These are phyloP conservation scores for Malurus leucopterus DNA, from an alignment of 2,797 vertebrate genomes.

Conservation along the genomic window DNA sequence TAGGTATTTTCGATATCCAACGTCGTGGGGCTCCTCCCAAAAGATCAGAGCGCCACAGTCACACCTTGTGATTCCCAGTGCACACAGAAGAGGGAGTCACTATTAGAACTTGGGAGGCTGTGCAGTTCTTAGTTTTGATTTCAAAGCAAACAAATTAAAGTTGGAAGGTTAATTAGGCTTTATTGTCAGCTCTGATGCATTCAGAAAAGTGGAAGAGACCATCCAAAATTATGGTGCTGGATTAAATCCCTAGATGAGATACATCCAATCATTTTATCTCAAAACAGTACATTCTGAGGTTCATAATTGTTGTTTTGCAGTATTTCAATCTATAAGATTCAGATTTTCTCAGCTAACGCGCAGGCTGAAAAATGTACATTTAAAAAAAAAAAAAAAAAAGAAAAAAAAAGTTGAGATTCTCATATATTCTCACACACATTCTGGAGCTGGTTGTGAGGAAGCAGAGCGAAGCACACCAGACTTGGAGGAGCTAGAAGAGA, in stretches of 20 bases:
- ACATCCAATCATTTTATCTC: neutral
- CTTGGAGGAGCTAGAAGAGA: neutral
- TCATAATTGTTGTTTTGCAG: neutral
- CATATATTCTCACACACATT: neutral
- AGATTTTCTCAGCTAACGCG: neutral
- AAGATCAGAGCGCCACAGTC: neutral
- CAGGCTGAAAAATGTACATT: neutral
- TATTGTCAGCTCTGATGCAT: neutral
- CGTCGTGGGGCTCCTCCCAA: neutral
- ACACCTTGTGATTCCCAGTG: constrained; percentile 10
- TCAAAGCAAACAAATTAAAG: neutral
- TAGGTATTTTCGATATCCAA: neutral
- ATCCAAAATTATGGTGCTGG: neutral
- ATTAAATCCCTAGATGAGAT: neutral
- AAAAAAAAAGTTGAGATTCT: neutral
- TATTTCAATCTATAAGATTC: neutral
- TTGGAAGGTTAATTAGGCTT: neutral
- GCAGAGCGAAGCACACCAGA: neutral
- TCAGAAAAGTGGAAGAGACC: neutral
- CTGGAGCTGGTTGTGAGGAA: neutral
- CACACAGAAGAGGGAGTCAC: constrained; percentile 63
- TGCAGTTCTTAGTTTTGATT: neutral
- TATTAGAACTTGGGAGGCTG: neutral
- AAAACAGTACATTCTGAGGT: neutral
- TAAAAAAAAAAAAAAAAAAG: neutral